Evolutionary conservation across 2,113 vertebrate genomes (phyloP), one percentile per base, ranked within the genome.

Genomic region (Chroicocephalus ridibundus): DNA sequence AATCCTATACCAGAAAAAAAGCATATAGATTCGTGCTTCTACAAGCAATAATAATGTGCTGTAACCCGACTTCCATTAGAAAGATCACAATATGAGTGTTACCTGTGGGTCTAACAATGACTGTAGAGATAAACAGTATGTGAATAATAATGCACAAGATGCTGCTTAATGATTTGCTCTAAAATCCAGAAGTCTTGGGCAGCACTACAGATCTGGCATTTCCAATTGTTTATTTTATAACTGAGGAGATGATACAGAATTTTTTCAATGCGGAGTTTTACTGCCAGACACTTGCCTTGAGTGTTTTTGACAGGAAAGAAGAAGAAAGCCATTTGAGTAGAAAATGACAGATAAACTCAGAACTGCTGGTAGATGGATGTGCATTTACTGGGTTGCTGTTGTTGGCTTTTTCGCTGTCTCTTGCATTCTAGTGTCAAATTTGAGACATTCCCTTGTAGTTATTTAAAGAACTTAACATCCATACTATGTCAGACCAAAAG

Each of bases 11-110:
- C 25, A 62, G 34, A 31, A 72, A n/a, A 79, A 85, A 82, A 36
- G 0, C 10, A 21, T 13, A 21, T 2, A 44, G 22, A 38, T 44
- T 40, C 5, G n/a, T 25, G 27, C 10, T 85, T 75, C 27, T 66
- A 10, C 3, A 36, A 55, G 29, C 11, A 71, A 36, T 10, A 78
- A 13, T n/a, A 74, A 32, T 26, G 27, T 58, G 10, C 34, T 78
- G 20, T 36, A 74, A 74, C 0, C 1, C 54, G 15, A 31, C 36
- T 76, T 88, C 42, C 0, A 0, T 46, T 76, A 29, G 21, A 46
- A 55, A 71, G 7, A 8, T 78, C 17, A 58, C 10, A 36, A 27
- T 55, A 42, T 34, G 32, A 58, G 32, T 60, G 5, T 83, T 72
- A 55, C 6, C 34, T 14, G 2, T 32, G 19, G 3, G 5, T 68